These are phyloP conservation scores for Myripristis murdjan DNA, from an alignment of 2,797 vertebrate genomes.

Conservation along the genomic window DNA sequence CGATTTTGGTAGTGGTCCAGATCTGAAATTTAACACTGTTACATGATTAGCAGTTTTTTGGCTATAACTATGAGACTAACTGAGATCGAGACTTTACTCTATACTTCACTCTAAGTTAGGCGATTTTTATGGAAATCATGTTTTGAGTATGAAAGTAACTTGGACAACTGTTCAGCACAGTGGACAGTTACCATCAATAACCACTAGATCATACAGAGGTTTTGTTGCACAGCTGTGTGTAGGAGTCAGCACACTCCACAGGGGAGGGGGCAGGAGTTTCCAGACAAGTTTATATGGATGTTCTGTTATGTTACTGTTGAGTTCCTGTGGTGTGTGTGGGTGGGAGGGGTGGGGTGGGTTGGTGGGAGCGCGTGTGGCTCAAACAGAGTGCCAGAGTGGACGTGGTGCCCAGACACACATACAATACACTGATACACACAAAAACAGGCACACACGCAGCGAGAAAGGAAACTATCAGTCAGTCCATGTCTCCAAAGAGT, in stretches of 20 bases:
- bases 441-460: background rate
- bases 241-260: conserved; percentile 18
- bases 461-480: background rate
- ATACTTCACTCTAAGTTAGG: no score
- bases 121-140: no score
- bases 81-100: no score
- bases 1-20: no score
- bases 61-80: no score
- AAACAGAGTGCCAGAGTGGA: conserved; percentile 1
- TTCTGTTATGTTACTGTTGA: conserved; percentile 18
- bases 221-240: conserved; percentile 24
- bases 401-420: background rate
- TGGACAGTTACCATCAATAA: background rate
- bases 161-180: no score
- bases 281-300: conserved; percentile 12
- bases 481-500: conserved; percentile 9
- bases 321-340: background rate
- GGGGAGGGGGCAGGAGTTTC: conserved; percentile 23
- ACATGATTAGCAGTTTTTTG: no score
- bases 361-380: no score
- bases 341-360: background rate
- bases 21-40: no score
- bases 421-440: background rate
- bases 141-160: no score
- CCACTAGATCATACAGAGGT: background rate